Percentiles rank a stretch among this genome's conserved stretches.
Conservation (phyloP, 1,140 invertebrate species). For the Drosophila ficusphila region DNA sequence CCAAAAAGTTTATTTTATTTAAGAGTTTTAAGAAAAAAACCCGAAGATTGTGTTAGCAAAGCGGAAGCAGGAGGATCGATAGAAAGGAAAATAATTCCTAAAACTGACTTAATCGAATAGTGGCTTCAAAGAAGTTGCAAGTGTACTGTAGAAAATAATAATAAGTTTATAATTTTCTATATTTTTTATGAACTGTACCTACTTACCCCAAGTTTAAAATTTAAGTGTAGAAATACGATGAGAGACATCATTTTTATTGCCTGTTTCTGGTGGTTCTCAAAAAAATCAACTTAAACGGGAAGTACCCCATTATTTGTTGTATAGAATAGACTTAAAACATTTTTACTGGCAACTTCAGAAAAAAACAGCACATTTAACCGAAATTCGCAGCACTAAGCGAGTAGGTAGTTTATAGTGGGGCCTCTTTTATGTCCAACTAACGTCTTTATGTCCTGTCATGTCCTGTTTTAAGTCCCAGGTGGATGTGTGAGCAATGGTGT, state of each 20-base stretch:
- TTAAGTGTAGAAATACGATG: too few relatives aligned
- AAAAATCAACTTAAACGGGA: too few relatives aligned
- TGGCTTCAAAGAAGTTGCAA: background rate
- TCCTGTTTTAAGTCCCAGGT: constrained; percentile 14
- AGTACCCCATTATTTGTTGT: too few relatives aligned
- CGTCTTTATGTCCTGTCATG: constrained; percentile 39
- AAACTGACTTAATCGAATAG: background rate
- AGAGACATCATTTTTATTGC: too few relatives aligned
- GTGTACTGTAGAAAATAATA: background rate
- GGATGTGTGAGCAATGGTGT: constrained; percentile 14
- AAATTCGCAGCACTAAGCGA: constrained; percentile 1
- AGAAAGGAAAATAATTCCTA: background rate
- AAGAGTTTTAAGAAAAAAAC: background rate
- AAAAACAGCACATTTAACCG: constrained; percentile 6
- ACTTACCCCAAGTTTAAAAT: too few relatives aligned
- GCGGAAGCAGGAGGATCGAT: background rate
- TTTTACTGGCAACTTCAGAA: too few relatives aligned
- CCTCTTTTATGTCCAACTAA: constrained; percentile 32
- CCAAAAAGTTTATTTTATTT: constrained; percentile 32
- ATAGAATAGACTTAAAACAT: too few relatives aligned
- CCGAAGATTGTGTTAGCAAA: too few relatives aligned
- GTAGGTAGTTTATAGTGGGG: constrained; percentile 29
- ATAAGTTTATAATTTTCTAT: background rate
- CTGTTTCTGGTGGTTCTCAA: too few relatives aligned
- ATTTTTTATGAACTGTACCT: too few relatives aligned